These are phyloP conservation scores for Phasianus colchicus DNA, from an alignment of 2,113 vertebrate species.

Conservation along the genomic window DNA sequence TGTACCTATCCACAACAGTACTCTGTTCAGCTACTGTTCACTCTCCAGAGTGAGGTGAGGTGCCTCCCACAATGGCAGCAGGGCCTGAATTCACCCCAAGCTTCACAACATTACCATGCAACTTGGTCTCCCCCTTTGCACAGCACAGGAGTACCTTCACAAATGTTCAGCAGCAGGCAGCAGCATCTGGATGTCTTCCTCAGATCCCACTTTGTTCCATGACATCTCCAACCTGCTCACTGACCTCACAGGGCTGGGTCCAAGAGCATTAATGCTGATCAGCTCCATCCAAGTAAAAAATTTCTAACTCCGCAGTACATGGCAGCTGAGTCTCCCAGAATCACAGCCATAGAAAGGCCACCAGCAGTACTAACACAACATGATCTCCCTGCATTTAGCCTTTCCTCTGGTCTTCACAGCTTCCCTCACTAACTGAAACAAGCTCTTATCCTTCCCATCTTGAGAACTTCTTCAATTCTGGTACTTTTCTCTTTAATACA, in stretches of 20 bases:
- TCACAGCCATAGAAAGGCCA: not conserved
- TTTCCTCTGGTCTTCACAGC: not conserved
- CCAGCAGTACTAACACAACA: fast-evolving
- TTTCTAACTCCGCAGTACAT: not conserved
- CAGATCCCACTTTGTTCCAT: not conserved
- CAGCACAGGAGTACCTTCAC: not conserved
- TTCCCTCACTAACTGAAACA: not conserved
- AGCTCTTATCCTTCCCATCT: not conserved
- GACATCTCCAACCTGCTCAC: not conserved
- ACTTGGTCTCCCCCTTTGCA: not conserved
- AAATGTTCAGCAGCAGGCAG: not conserved
- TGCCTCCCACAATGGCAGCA: not conserved
- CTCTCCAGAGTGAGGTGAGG: too few species aligned
- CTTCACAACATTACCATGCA: not conserved
- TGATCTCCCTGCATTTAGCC: not conserved
- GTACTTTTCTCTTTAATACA: not conserved
- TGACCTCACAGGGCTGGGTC: not conserved
- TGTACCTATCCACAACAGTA: not conserved
- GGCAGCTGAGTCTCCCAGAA: not conserved
- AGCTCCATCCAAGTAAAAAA: not conserved
- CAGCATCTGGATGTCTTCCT: not conserved
- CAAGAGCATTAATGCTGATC: not conserved
- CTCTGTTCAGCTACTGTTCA: not conserved
- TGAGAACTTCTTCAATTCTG: not conserved
- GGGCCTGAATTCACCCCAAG: not conserved